These are phyloP conservation scores for Araneus ventricosus DNA, from an alignment of 1,140 invertebrate genomes.

Conservation along the genomic window DNA sequence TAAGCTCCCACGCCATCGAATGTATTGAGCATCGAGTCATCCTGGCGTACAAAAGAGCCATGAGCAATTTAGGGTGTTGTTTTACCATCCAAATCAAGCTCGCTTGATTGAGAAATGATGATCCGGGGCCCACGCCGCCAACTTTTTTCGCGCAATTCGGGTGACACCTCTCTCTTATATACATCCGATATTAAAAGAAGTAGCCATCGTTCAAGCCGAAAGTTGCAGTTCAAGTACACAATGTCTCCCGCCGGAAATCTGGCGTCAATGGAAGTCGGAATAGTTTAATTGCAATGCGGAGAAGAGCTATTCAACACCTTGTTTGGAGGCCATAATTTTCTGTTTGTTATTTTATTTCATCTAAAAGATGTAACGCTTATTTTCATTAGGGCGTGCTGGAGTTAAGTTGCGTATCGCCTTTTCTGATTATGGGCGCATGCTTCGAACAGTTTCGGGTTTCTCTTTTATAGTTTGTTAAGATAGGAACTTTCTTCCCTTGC, in stretches of 20 bases:
- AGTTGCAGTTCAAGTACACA: not conserved
- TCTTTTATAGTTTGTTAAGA: not conserved
- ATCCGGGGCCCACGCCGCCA: conserved; percentile 45
- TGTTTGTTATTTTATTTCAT: conserved; percentile 34
- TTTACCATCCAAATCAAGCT: conserved; percentile 26
- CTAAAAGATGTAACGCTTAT: conserved; percentile 21
- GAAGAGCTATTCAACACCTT: conserved; percentile 53
- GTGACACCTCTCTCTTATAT: conserved; percentile 35
- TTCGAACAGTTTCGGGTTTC: not conserved
- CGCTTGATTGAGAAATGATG: conserved; percentile 68
- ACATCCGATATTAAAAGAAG: conserved; percentile 51
- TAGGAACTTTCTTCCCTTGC: not conserved
- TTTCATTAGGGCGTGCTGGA: conserved; percentile 31
- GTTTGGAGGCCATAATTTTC: conserved; percentile 43
- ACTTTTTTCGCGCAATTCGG: conserved; percentile 34
- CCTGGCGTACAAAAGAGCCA: conserved; percentile 8
- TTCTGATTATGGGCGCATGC: conserved; percentile 14
- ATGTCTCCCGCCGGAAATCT: not conserved
- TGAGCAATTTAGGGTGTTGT: conserved; percentile 66
- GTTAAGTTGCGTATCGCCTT: conserved; percentile 38
- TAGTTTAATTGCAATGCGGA: conserved; percentile 16
- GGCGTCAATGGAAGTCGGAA: not conserved
- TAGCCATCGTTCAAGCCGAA: conserved; percentile 10
- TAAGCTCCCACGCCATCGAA: conserved; percentile 62
- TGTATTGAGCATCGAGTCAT: conserved; percentile 56